Conservation (phyloP, 1,140 invertebrate genomes). For the Arctopsyche grandis region DNA sequence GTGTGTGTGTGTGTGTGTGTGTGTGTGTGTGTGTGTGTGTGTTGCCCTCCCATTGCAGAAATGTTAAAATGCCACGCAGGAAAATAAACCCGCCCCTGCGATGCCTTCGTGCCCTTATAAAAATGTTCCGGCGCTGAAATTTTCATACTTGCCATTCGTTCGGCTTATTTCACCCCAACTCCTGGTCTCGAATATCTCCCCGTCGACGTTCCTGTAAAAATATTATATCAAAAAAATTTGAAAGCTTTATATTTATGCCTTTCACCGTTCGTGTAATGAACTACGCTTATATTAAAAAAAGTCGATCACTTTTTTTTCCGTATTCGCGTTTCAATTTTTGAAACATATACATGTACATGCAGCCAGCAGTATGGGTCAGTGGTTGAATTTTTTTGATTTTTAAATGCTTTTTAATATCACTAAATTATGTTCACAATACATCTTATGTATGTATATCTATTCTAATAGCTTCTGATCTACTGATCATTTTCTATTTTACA, state of each 20-base stretch:
- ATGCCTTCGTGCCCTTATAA: neutral
- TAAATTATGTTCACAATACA: no score
- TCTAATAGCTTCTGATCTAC: no score
- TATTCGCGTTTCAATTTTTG: no score
- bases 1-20: no score
- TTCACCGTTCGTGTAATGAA: neutral
- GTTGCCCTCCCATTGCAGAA: neutral
- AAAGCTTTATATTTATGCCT: neutral
- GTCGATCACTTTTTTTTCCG: no score
- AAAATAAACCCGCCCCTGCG: neutral
- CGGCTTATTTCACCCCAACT: neutral
- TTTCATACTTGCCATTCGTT: neutral
- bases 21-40: neutral
- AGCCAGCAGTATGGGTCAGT: no score
- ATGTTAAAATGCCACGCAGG: constrained; percentile 33
- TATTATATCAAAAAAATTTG: neutral
- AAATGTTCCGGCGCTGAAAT: constrained; percentile 11
- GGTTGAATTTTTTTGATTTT: no score
- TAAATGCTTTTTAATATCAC: no score
- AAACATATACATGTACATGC: no score
- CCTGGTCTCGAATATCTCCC: neutral
- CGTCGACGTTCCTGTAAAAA: neutral
- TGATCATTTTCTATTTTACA: no score
- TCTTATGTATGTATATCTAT: no score
- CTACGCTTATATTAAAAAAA: neutral